These are phyloP conservation scores for Odontomyia ornata DNA, from an alignment of 2,888 invertebrate genomes.

Conservation along the genomic window DNA sequence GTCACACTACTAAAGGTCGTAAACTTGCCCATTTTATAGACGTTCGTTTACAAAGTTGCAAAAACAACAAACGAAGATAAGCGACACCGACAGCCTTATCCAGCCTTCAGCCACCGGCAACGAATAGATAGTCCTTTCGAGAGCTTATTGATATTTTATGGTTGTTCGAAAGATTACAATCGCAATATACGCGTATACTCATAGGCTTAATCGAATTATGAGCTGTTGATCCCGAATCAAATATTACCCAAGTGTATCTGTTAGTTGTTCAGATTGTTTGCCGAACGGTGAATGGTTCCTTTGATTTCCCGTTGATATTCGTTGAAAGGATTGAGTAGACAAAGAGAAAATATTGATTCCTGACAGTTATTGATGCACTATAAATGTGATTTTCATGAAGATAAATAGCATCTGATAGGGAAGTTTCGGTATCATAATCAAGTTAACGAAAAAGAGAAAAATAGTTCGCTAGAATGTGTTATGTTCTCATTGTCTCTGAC, in stretches of 20 bases:
- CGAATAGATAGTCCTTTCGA: conserved; percentile 6
- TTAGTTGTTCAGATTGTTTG: background rate
- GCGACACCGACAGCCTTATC: conserved; percentile 1
- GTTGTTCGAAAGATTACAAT: conserved; percentile 29
- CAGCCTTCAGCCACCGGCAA: background rate
- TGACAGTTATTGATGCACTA: too few species aligned
- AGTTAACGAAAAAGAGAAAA: too few species aligned
- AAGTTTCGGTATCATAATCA: too few species aligned
- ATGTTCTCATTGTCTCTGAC: too few species aligned
- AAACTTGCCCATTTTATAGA: conserved; percentile 25
- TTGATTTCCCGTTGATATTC: too few species aligned
- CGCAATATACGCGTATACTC: conserved; percentile 32
- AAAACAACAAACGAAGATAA: conserved; percentile 34
- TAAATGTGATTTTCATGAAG: too few species aligned
- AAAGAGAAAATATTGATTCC: too few species aligned
- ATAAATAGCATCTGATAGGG: too few species aligned
- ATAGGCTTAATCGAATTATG: conserved; percentile 35
- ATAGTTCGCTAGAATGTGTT: too few species aligned
- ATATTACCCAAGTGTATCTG: background rate
- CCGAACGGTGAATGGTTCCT: too few species aligned
- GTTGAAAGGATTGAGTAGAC: too few species aligned
- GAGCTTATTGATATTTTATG: conserved; percentile 42
- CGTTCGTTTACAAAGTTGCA: conserved; percentile 36
- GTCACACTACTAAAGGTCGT: conserved; percentile 18
- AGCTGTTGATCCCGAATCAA: conserved; percentile 36